Base-by-base conservation (phyloP, 2,888 invertebrate genomes). In the Ectemnius cavifrons region DNA sequence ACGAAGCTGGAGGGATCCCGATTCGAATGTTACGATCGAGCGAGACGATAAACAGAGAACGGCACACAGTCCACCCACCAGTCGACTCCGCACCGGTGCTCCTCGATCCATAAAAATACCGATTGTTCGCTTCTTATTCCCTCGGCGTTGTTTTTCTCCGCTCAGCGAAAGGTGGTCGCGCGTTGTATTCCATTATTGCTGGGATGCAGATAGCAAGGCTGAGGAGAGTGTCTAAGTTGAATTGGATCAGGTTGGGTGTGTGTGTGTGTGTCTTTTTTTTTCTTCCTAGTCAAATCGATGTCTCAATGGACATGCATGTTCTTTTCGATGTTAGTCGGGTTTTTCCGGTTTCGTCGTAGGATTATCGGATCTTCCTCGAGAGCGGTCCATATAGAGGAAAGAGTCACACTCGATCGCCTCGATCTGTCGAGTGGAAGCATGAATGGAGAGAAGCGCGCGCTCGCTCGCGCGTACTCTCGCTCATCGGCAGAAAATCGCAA, bases 361-460 rank as follows among this genome's bases (percentile, higher is more conserved):
- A 86, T 84, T 84, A 84, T 75, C 80, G 75, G 76, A 67, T 73
- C 57, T 65, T 23, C 23, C 77, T 79, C 72, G 61, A 65, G 82
- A 84, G 23, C 23, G 23, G 23, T 81, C 86, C 86, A 87, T 87
- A 87, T 87, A 84, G 81, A 86, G 85, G 71, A 75, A 2, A 23
- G 23, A 23, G 23, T 23, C 23, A 23, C 23, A 23, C 67, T 11
- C 47, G 47, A 66, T n/a, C 57, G 46, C 23, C 23, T 23, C 23
- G 23, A 23, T 23, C 66, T 71, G 66, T 72, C 63, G 79, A 74
- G 79, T 83, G 79, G 52, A 67, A 52, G 74, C 72, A 85, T 87
- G 87, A 87, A 86, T 86, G 86, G 81, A 85, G 81, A 79, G 79
- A 71, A 79, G 81, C 64, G 73, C 74, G 74, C 77, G 76, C 78